Evolutionary conservation across 2,888 invertebrate genomes (phyloP).

Genomic region (Archaeoteleia sp.): DNA sequence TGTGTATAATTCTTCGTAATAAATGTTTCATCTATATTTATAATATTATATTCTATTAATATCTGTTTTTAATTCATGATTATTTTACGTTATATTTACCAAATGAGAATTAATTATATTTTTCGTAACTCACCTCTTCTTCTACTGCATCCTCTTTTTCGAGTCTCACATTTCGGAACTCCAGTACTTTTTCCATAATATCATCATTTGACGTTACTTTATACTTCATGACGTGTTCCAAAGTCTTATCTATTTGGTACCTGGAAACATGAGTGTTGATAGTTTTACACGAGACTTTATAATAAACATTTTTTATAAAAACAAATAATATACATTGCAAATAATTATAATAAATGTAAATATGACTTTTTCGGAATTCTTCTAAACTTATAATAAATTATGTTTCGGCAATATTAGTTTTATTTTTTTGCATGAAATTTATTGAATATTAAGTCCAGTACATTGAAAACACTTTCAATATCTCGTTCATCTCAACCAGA

Average conservation of each 20-base stretch:
- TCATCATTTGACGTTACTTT: conserved; percentile 75
- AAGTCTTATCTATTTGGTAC: conserved; percentile 77
- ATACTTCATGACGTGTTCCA: conserved; percentile 76
- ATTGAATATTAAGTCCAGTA: not conserved
- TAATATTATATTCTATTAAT: no score
- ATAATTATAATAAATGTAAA: no score
- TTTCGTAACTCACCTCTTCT: conserved; percentile 6
- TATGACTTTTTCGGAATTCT: no score
- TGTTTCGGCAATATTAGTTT: not conserved
- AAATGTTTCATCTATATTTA: no score
- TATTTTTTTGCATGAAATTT: not conserved
- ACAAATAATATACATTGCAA: conserved; percentile 7
- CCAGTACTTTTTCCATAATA: conserved; percentile 71
- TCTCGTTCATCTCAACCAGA: no score
- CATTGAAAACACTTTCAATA: conserved; percentile 4
- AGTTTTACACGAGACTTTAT: no score
- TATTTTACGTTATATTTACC: no score
- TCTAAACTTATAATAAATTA: not conserved
- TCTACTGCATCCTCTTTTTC: conserved; percentile 55
- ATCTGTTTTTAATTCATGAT: no score
- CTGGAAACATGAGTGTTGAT: conserved; percentile 63
- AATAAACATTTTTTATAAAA: not conserved
- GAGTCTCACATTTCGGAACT: conserved; percentile 73
- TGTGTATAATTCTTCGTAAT: no score
- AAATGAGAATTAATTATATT: no score